Percentiles rank a stretch among this genome's conserved stretches.
Evolutionary conservation across 1,140 invertebrate genomes (phyloP).

Genomic region (Drosophila sp.): DNA sequence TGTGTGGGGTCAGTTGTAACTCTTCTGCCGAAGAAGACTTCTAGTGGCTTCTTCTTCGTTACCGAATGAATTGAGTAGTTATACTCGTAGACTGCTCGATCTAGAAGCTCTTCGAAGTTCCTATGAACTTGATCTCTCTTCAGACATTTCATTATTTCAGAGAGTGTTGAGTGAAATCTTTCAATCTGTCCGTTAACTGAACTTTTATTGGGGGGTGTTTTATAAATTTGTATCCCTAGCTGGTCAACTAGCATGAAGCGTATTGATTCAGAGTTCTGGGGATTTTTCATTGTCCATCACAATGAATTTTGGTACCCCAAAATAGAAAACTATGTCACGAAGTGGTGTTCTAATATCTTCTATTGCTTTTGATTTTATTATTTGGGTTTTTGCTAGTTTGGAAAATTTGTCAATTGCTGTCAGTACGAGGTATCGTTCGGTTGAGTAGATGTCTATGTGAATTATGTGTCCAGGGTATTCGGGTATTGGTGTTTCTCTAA

Average conservation of each 20-base stretch:
- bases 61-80: constrained; percentile 48
- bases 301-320: no score
- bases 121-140: constrained; percentile 5
- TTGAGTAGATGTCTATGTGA: no score
- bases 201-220: constrained; percentile 34
- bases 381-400: no score
- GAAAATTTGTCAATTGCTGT: no score
- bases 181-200: constrained; percentile 46
- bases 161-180: constrained; percentile 50
- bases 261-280: constrained; percentile 29
- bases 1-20: constrained; percentile 25
- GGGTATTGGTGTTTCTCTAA: no score
- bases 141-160: constrained; percentile 40
- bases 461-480: no score
- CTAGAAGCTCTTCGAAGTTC: constrained; percentile 39
- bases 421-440: no score
- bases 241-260: constrained; percentile 40
- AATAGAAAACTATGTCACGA: no score
- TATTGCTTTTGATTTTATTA: no score
- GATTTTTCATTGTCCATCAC: no score
- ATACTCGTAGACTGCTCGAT: constrained; percentile 35
- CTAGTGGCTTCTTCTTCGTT: constrained; percentile 38
- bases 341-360: no score
- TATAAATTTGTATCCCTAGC: constrained; percentile 26
- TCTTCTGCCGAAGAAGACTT: constrained; percentile 41